Conservation (phyloP, 2,113 vertebrate genomes). For the Psilopsiagon aymara region DNA sequence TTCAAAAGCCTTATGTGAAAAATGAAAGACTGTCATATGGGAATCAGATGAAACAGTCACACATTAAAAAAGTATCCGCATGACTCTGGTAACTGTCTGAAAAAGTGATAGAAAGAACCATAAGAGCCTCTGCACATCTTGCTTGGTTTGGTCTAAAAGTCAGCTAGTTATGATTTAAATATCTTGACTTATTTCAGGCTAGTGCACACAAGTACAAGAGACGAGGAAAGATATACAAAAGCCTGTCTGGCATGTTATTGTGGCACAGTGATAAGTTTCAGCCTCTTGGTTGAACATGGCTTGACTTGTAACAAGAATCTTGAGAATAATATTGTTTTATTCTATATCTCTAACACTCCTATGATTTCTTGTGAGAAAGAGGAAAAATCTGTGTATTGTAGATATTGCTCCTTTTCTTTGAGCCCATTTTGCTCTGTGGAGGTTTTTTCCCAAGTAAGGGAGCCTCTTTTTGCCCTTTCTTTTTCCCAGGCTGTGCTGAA, state of each 20-base stretch:
- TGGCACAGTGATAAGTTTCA: neutral
- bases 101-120: neutral
- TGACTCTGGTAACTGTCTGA: neutral
- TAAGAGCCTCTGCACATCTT: neutral
- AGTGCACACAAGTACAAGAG: neutral
- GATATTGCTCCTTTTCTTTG: neutral
- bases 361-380: neutral
- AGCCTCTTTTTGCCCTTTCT: neutral
- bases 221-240: neutral
- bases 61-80: rapidly evolving
- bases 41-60: neutral
- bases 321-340: neutral
- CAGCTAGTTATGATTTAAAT: neutral
- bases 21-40: neutral
- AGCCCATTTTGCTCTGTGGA: neutral
- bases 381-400: neutral
- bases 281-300: neutral
- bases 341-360: neutral
- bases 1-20: neutral
- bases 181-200: neutral
- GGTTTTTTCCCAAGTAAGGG: neutral
- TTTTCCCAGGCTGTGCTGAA: neutral
- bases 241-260: neutral
- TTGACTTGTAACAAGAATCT: neutral
- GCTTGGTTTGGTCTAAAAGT: neutral